phyloP scores from a whole-genome alignment of 2,888 invertebrate genomes.

The Drosophila subquinaria region DNA sequence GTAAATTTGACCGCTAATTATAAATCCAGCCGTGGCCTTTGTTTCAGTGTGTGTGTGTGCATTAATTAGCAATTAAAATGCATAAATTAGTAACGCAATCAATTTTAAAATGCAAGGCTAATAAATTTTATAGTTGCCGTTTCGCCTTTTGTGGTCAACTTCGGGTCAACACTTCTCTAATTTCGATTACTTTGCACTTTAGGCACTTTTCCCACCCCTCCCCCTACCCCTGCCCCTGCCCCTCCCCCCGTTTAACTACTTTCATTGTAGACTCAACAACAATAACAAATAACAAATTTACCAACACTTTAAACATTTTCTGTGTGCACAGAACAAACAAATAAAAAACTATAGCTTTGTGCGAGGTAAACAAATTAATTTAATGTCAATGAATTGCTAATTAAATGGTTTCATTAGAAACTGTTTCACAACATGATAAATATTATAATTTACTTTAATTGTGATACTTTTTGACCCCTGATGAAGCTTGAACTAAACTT shows the following conservation, averaged over 20 bases:
- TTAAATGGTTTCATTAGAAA: not conserved
- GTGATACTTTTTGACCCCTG: no score
- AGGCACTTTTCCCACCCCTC: not conserved
- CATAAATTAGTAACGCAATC: constrained; percentile 71
- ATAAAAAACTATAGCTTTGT: constrained; percentile 9
- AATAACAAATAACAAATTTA: not conserved
- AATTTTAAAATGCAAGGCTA: constrained; percentile 68
- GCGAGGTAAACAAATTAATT: constrained; percentile 18
- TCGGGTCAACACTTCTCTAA: constrained; percentile 17
- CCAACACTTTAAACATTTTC: constrained; percentile 9
- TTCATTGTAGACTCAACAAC: constrained; percentile 1
- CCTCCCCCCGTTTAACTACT: not conserved
- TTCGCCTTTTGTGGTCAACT: constrained; percentile 22
- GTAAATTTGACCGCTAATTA: constrained; percentile 70
- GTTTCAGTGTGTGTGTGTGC: constrained; percentile 35
- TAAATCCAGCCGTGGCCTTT: constrained; percentile 54
- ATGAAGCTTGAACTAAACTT: no score
- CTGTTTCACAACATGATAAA: not conserved
- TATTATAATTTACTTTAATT: not conserved
- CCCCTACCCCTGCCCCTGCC: no score
- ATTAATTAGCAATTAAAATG: constrained; percentile 78
- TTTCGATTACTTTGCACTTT: not conserved
- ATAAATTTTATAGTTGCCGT: constrained; percentile 58
- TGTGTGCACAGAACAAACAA: constrained; percentile 5
- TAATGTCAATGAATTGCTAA: constrained; percentile 4